These are phyloP conservation scores for Eptesicus fuscus DNA, from an alignment of 2,113 vertebrate species.

Conservation along the genomic window DNA sequence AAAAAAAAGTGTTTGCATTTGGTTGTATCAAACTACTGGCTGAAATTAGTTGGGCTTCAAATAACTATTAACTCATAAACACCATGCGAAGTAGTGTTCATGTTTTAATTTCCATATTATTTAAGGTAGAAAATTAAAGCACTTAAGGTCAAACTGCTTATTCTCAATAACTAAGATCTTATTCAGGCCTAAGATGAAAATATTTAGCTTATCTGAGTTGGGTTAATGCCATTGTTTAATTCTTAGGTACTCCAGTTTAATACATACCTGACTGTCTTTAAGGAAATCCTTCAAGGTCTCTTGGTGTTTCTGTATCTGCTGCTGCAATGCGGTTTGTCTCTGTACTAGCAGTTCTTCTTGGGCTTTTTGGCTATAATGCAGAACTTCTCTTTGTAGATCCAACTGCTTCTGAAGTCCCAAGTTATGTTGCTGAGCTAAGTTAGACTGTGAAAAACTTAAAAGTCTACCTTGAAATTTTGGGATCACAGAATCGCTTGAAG, in stretches of 20 bases:
- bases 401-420: constrained; percentile 77
- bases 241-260: neutral
- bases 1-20: neutral
- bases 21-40: neutral
- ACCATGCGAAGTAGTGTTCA: neutral
- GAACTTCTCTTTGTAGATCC: constrained; percentile 76
- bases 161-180: neutral
- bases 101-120: constrained; percentile 1
- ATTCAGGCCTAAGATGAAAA: neutral
- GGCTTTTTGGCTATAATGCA: constrained; percentile 77
- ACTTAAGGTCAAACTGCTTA: constrained; percentile 6
- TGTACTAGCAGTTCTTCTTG: constrained; percentile 78
- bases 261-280: constrained; percentile 80
- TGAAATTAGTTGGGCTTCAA: constrained; percentile 17
- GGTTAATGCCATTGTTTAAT: neutral
- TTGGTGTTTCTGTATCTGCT: constrained; percentile 79
- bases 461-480: neutral
- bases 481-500: neutral
- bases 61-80: neutral
- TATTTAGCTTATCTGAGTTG: neutral
- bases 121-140: neutral
- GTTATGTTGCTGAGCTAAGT: constrained; percentile 77
- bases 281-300: constrained; percentile 78
- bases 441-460: constrained; percentile 58
- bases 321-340: constrained; percentile 76